Base-by-base conservation (phyloP, 2,888 invertebrate genomes). In the Gasteruption jaculator region DNA sequence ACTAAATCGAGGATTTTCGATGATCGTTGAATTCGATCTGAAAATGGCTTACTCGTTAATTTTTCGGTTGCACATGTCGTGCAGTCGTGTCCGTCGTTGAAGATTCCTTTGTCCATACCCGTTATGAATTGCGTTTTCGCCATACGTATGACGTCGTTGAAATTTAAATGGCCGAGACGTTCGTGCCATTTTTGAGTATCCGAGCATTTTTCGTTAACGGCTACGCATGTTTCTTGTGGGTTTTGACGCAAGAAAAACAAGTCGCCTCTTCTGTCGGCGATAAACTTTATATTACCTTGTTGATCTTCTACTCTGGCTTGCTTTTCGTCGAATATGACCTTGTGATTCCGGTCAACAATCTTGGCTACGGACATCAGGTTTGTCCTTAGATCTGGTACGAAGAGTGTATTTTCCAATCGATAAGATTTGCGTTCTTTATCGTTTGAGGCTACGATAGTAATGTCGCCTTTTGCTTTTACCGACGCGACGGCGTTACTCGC, bases 351-450 rank as follows among this genome's bases (percentile, higher is more conserved):
- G 30, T 51, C 48, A 5, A 49, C 46, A 4, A 54, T 50, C 37
- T 52, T 53, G 0, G 48, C 43, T 1, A 56, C 41, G 1, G 50
- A 54, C 10, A 52, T 27, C 1, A 54, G 29, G 31, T 56, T 54
- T 2, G 50, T 48, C n/a, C 49, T 38, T 5, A 51, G 24, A 21
- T 53, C 45, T 1, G 51, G 55, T n/a, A 51, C 51, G 10, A 29
- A 48, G 2, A 52, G 40, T 2, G 48, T 42, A 12, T 50, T 32
- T 22, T 48, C 36, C 3, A 49, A 35, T n/a, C 18, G 31, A 16
- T 46, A 26, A 5, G 19, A 37, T 33, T 37, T 36, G n/a, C n/a
- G n/a, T n/a, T n/a, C n/a, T n/a, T n/a, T n/a, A n/a, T n/a, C n/a
- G n/a, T n/a, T n/a, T n/a, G n/a, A n/a, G n/a, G n/a, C n/a, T n/a